Percentiles rank a stretch among this genome's conserved stretches.
Conservation (phyloP, 2,113 vertebrate genomes). For the Piprites chloris region DNA sequence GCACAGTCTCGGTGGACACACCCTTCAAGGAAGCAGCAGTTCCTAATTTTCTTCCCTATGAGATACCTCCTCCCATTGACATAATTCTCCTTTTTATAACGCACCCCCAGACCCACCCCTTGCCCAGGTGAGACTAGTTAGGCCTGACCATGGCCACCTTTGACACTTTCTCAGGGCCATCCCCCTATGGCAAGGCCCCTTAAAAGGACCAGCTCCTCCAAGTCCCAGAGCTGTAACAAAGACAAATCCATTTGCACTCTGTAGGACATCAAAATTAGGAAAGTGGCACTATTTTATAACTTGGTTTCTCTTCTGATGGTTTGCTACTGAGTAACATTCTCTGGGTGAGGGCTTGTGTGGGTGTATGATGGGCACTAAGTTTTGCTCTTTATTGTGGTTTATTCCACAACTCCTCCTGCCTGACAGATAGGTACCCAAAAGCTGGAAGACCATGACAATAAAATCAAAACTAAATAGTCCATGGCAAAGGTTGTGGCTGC, state of each 20-base stretch:
- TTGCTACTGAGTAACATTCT: background rate
- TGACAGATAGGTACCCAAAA: background rate
- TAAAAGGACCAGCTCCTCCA: background rate
- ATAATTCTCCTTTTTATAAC: background rate
- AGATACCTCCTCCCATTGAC: constrained; percentile 23
- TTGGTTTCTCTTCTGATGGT: background rate
- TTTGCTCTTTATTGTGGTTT: constrained; percentile 3
- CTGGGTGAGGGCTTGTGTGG: rapidly evolving
- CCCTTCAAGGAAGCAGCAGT: constrained; percentile 46
- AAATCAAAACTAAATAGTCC: background rate
- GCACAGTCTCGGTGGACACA: background rate
- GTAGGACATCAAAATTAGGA: background rate
- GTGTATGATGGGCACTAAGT: background rate
- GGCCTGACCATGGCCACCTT: background rate
- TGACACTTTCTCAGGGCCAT: background rate
- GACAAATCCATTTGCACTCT: background rate
- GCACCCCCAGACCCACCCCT: background rate
- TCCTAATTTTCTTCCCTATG: constrained; percentile 18
- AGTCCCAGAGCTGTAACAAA: background rate
- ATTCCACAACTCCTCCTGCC: background rate
- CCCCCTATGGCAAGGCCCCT: background rate
- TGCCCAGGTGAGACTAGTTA: background rate
- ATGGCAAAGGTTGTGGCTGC: background rate
- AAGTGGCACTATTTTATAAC: background rate
- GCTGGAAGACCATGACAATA: background rate